Base-by-base conservation (phyloP, 2,888 invertebrate species). In the Sicus ferrugineus region DNA sequence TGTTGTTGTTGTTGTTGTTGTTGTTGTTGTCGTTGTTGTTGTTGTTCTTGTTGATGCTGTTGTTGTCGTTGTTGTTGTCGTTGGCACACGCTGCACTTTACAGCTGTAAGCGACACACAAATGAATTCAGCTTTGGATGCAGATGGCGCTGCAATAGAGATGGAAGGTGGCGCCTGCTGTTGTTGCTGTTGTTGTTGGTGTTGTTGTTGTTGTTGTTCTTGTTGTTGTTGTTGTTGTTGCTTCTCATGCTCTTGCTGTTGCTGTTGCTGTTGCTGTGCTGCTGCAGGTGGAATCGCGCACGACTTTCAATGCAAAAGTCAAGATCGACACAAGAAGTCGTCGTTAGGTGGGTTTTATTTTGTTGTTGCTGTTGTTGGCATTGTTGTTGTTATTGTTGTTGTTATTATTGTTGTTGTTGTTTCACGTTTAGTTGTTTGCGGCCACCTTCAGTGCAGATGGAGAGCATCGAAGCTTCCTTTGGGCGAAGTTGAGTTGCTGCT, bases 281-380 rank as follows among this genome's bases (percentile, higher is more conserved):
- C 77, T 79, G 81, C 81, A 81, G 81, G 81, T 82, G 81, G 81
- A 81, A 54, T 54, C 19, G 81, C 79, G 81, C 81, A 82, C 81
- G 81, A 82, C 80, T 81, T 81, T 81, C 79, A 81, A 80, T 81
- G 80, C 78, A 80, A 80, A 80, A 80, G 80, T 80, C 80, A 80
- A 80, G 81, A 79, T 78, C 80, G 77, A 76, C 78, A 76, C 78
- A 79, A 79, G 78, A 79, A 54, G 59, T 42, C n/a, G 61, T 50
- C 77, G 79, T 79, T 79, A 79, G 34, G n/a, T 28, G 63, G 23
- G 54, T 61, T 58, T 73, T 65, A 34, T 74, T 69, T 48, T 69
- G 63, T 52, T 64, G 65, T 73, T 69, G 70, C 75, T 74, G 75
- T 69, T 75, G 61, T 54, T 62, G 46, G 5, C 23, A 52, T 46